phyloP scores from a whole-genome alignment of 2,888 invertebrate genomes.

The Heliothis peltigera region DNA sequence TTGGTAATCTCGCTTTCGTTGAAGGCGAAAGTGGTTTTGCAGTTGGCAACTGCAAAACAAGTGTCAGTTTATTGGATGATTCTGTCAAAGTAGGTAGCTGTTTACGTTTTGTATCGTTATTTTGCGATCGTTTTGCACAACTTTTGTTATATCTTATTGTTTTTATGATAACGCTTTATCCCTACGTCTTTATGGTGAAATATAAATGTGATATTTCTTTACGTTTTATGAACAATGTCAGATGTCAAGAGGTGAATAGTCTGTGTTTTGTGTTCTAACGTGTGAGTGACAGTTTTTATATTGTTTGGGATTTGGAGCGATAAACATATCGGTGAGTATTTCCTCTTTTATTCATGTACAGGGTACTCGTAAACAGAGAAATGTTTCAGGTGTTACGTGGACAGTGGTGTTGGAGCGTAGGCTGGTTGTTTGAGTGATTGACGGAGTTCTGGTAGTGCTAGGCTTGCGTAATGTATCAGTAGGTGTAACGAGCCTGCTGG shows the following conservation, averaged over 20 bases:
- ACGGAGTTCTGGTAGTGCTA: conserved; percentile 60
- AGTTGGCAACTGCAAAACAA: conserved; percentile 78
- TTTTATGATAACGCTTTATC: conserved; percentile 84
- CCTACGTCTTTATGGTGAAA: conserved; percentile 77
- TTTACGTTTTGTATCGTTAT: conserved; percentile 89
- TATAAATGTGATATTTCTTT: conserved; percentile 77
- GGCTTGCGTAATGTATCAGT: conserved; percentile 75
- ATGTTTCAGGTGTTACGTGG: conserved; percentile 66
- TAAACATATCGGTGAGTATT: conserved; percentile 87
- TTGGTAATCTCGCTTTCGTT: conserved; percentile 59
- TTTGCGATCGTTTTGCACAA: conserved; percentile 88
- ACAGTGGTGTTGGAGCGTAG: conserved; percentile 48
- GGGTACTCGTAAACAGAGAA: conserved; percentile 56
- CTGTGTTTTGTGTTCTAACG: conserved; percentile 86
- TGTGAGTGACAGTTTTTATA: conserved; percentile 87
- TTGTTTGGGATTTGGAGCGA: conserved; percentile 87
- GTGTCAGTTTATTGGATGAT: conserved; percentile 82
- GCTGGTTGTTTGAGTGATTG: conserved; percentile 55
- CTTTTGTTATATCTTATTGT: conserved; percentile 87
- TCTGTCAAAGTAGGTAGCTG: conserved; percentile 89
- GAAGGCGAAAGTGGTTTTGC: conserved; percentile 81
- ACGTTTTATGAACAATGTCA: conserved; percentile 82
- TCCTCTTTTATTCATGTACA: conserved; percentile 69
- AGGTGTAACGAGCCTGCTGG: conserved; percentile 61
- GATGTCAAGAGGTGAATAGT: conserved; percentile 89